These are phyloP conservation scores for Micrasema longulum DNA, from an alignment of 1,140 invertebrate genomes.

Conservation along the genomic window DNA sequence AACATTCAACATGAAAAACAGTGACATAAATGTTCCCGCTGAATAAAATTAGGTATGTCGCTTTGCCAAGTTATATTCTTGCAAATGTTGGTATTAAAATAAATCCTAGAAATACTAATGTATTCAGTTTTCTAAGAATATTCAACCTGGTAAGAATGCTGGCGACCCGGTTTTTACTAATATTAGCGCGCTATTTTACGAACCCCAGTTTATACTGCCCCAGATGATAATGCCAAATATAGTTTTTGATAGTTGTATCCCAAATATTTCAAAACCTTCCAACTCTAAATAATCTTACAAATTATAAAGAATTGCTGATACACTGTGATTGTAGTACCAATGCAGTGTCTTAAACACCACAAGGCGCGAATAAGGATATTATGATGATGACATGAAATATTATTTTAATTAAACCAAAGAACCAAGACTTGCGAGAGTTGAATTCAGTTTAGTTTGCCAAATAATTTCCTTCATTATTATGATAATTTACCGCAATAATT, in stretches of 20 bases:
- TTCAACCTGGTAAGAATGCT: background rate
- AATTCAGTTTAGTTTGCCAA: background rate
- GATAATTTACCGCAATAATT: slow-evolving; percentile 11
- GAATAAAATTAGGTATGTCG: background rate
- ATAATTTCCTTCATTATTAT: background rate
- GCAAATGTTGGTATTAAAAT: background rate
- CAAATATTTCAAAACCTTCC: background rate
- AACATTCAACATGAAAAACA: background rate
- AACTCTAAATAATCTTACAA: no score
- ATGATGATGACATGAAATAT: no score
- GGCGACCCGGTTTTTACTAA: background rate
- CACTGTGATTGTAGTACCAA: no score
- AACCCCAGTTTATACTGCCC: background rate
- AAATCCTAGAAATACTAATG: background rate
- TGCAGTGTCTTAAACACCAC: no score
- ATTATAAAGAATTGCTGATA: no score
- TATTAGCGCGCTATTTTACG: background rate
- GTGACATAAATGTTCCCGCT: background rate
- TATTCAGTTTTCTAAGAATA: no score
- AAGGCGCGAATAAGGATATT: background rate
- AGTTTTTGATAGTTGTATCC: background rate
- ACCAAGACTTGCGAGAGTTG: background rate
- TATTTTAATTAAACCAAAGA: background rate
- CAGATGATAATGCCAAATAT: background rate
- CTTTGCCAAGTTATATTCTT: background rate